Evolutionary conservation across 2,113 vertebrate genomes (phyloP).

Genomic region (Apaloderma vittatum): DNA sequence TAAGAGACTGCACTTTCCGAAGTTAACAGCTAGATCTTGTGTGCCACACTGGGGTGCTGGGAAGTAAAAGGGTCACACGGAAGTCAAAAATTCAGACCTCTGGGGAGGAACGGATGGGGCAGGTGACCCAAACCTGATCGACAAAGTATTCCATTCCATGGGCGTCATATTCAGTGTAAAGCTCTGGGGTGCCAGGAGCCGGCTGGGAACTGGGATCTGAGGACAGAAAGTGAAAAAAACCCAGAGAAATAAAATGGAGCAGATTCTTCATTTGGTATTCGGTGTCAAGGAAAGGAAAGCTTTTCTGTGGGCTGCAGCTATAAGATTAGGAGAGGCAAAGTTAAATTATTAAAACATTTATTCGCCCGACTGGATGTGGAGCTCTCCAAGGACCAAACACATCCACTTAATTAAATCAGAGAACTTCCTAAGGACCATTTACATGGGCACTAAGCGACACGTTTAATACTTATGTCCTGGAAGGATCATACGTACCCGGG

Average conservation of each 20-base stretch:
- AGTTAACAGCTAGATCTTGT: too few relatives aligned
- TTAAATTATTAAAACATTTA: constrained; percentile 44
- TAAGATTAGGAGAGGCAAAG: constrained; percentile 14
- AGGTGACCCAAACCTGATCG: too few relatives aligned
- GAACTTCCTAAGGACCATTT: constrained; percentile 25
- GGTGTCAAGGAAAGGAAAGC: background rate
- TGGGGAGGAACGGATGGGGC: too few relatives aligned
- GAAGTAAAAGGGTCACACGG: too few relatives aligned
- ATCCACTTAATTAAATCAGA: constrained; percentile 48
- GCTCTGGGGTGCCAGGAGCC: background rate
- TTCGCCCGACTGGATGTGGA: constrained; percentile 2
- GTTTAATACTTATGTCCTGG: constrained; percentile 22
- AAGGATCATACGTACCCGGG: background rate
- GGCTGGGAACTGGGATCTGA: background rate
- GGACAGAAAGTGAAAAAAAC: background rate
- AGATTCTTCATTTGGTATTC: background rate
- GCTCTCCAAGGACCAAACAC: background rate
- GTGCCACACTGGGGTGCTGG: too few relatives aligned
- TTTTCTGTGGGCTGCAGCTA: constrained; percentile 19
- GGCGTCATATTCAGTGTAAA: too few relatives aligned
- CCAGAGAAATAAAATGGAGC: background rate
- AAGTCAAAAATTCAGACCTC: too few relatives aligned
- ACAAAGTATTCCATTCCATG: too few relatives aligned
- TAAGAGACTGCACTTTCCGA: too few relatives aligned
- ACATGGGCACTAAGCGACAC: constrained; percentile 21